phyloP scores from a whole-genome alignment of 2,797 vertebrate species.

The Rhinella marina region DNA sequence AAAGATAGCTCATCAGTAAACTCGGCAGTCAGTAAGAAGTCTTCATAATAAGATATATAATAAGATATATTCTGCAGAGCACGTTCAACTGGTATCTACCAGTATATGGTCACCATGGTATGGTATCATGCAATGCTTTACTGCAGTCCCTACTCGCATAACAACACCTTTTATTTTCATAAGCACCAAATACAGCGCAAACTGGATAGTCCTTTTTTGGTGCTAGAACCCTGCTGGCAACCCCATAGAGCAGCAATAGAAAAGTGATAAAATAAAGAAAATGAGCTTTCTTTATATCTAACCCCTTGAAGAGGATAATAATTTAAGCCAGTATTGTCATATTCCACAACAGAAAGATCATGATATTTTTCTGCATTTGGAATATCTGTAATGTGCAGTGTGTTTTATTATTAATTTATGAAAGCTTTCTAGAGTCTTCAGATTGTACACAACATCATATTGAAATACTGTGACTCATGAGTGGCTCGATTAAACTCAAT shows the following conservation, averaged over 20 bases:
- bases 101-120: too few species aligned
- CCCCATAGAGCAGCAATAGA: not conserved
- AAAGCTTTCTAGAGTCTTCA: constrained; percentile 43
- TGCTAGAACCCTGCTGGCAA: not conserved
- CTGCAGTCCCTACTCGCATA: too few species aligned
- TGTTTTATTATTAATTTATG: constrained; percentile 49
- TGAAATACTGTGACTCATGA: constrained; percentile 49
- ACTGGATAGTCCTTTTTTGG: too few species aligned
- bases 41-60: too few species aligned
- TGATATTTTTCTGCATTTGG: constrained; percentile 33
- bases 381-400: constrained; percentile 45
- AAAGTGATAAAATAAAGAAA: not conserved
- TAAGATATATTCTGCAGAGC: too few species aligned
- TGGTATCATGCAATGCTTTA: too few species aligned
- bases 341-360: constrained; percentile 9
- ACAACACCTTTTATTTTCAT: too few species aligned
- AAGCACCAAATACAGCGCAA: too few species aligned
- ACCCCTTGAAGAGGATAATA: not conserved
- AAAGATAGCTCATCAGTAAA: too few species aligned
- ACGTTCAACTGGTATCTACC: too few species aligned
- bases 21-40: too few species aligned
- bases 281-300: not conserved
- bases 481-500: constrained; percentile 56
- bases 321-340: not conserved
- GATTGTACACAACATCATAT: constrained; percentile 40